Evolutionary conservation across 30 jellyfish, hydroid and myxozoan genomes (phyloP).

Genomic region (Turritopsis rubra): DNA sequence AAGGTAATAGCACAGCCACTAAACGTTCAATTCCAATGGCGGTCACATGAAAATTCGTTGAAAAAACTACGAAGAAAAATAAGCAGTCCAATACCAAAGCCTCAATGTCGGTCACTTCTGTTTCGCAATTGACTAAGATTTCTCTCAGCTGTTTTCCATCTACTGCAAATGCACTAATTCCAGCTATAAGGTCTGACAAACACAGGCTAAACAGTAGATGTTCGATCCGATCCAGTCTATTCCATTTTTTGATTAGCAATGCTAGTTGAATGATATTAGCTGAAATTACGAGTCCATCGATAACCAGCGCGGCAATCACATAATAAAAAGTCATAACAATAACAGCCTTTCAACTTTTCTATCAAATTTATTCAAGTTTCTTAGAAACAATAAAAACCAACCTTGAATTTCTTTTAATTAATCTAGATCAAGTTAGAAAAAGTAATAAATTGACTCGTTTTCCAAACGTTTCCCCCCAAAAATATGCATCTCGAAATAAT

Average conservation of each 20-base stretch:
- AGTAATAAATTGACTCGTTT: no score
- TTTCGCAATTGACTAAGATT: neutral
- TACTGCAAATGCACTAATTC: neutral
- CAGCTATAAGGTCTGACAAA: conserved; percentile 24
- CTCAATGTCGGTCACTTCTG: conserved; percentile 6
- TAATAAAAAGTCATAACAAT: conserved; percentile 3
- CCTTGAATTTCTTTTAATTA: no score
- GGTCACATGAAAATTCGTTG: conserved; percentile 22
- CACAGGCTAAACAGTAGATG: conserved; percentile 28
- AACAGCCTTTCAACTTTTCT: neutral
- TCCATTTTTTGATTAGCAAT: conserved; percentile 17
- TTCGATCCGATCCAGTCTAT: conserved; percentile 27
- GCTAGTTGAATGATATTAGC: conserved; percentile 12
- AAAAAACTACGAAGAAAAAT: conserved; percentile 13
- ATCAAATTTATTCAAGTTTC: no score
- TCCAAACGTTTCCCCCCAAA: no score
- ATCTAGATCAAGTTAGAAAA: no score
- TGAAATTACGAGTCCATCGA: conserved; percentile 21
- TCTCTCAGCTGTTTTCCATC: conserved; percentile 21
- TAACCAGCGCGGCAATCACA: conserved; percentile 24
- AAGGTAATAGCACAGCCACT: conserved; percentile 22
- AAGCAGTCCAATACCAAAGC: conserved; percentile 10
- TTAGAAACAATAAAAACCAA: no score
- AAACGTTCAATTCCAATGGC: conserved; percentile 25
- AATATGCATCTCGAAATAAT: no score